These are phyloP conservation scores for Sanderia malayensis DNA, from an alignment of 30 jellyfish, hydroid and myxozoan species.

Conservation along the genomic window DNA sequence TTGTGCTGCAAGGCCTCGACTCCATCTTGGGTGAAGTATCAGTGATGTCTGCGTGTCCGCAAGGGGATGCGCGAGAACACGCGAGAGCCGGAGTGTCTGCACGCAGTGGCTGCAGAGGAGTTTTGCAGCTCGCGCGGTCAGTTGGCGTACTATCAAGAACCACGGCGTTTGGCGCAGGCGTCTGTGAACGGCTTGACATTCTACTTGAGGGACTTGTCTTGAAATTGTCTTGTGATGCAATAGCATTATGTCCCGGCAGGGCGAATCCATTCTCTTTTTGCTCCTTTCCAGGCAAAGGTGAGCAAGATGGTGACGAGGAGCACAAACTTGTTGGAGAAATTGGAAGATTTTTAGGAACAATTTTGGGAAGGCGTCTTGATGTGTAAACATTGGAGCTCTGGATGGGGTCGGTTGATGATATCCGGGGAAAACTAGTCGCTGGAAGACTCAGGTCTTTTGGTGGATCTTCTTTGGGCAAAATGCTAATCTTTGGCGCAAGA, in stretches of 20 bases:
- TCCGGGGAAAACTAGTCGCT: neutral
- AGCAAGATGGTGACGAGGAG: conserved; percentile 6
- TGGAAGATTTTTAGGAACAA: conserved; percentile 31
- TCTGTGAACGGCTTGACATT: neutral
- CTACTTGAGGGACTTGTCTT: neutral
- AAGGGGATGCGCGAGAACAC: neutral
- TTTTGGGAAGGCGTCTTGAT: conserved; percentile 25
- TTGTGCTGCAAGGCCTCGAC: conserved; percentile 61
- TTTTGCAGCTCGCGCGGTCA: neutral
- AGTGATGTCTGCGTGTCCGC: neutral
- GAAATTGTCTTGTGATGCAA: neutral
- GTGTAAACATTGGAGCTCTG: conserved; percentile 13
- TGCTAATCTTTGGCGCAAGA: neutral
- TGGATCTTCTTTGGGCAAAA: neutral
- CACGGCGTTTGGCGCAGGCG: neutral
- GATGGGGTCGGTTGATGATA: neutral
- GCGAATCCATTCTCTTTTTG: no score
- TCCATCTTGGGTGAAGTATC: neutral
- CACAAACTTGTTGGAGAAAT: conserved; percentile 20
- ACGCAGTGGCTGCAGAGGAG: neutral
- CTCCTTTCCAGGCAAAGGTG: neutral
- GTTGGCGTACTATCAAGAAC: neutral
- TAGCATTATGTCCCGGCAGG: no score
- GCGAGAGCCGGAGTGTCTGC: conserved; percentile 1
- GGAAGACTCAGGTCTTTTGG: neutral